Evolutionary conservation across 2,888 invertebrate genomes (phyloP).

Genomic region (Leptothorax acervorum): DNA sequence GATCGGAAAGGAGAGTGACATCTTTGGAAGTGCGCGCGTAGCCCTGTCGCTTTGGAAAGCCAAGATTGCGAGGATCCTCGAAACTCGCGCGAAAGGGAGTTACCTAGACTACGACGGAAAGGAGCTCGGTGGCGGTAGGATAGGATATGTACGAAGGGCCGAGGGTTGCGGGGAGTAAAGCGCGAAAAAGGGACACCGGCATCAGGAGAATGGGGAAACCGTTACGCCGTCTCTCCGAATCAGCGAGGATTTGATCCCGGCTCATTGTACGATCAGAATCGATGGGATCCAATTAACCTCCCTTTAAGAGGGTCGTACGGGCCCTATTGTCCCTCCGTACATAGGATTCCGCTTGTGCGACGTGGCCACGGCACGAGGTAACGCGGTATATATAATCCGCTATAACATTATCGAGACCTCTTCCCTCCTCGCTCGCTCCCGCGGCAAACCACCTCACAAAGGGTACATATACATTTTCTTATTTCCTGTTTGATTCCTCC

Average conservation of each 20-base stretch:
- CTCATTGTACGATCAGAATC: slow-evolving; percentile 79
- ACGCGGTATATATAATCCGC: slow-evolving; percentile 55
- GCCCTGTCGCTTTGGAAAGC: slow-evolving; percentile 61
- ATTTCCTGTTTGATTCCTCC: slow-evolving; percentile 77
- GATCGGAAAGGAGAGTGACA: slow-evolving; percentile 42
- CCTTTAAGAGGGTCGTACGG: slow-evolving; percentile 75
- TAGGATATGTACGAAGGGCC: slow-evolving; percentile 10
- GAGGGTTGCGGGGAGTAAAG: slow-evolving; percentile 11
- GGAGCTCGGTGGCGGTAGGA: slow-evolving; percentile 39
- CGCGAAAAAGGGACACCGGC: slow-evolving; percentile 39
- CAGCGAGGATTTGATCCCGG: slow-evolving; percentile 74
- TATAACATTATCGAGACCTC: slow-evolving; percentile 68
- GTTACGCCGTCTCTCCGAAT: slow-evolving; percentile 66
- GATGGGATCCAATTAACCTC: slow-evolving; percentile 82
- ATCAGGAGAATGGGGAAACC: slow-evolving; percentile 41
- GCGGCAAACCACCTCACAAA: slow-evolving; percentile 55
- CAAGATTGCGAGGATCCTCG: slow-evolving; percentile 70
- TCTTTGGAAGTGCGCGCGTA: slow-evolving; percentile 57
- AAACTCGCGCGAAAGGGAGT: slow-evolving; percentile 76
- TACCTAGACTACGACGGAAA: slow-evolving; percentile 80
- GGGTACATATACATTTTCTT: slow-evolving; percentile 73
- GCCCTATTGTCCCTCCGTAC: slow-evolving; percentile 77
- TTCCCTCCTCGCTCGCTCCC: slow-evolving; percentile 42
- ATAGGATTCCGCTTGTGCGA: slow-evolving; percentile 70
- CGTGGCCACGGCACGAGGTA: slow-evolving; percentile 49